Conservation (phyloP, 2,888 invertebrate genomes). For the Bugula neritina region DNA sequence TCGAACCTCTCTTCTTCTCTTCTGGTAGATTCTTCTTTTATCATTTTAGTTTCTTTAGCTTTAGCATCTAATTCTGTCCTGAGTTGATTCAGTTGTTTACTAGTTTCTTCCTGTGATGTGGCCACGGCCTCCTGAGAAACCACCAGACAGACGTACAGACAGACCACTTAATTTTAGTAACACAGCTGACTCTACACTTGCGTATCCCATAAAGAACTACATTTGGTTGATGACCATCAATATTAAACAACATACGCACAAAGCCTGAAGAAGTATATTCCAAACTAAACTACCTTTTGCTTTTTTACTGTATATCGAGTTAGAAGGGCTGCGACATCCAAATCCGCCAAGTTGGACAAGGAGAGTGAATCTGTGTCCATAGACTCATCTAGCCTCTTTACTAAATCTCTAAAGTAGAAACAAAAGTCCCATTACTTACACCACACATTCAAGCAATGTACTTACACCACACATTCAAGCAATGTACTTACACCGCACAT, state of each 20-base stretch:
- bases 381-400: not conserved
- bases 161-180: not conserved
- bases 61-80: not conserved
- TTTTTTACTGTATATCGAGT: not conserved
- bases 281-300: not conserved
- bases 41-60: not conserved
- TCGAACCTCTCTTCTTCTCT: constrained; percentile 24
- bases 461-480: too few species aligned
- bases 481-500: too few species aligned
- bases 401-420: not conserved
- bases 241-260: too few species aligned
- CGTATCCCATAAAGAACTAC: not conserved
- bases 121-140: not conserved
- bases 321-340: constrained; percentile 14
- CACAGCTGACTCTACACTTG: too few species aligned
- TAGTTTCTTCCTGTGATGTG: not conserved
- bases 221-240: not conserved
- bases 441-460: too few species aligned
- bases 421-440: too few species aligned
- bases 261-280: not conserved
- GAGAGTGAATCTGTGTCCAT: constrained; percentile 1
- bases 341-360: constrained; percentile 4
- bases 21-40: not conserved
- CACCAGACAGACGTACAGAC: not conserved
- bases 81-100: not conserved